Percentiles rank a stretch among this genome's conserved stretches.
Conservation (phyloP, 2,113 vertebrate genomes). For the Phoenicopterus ruber region DNA sequence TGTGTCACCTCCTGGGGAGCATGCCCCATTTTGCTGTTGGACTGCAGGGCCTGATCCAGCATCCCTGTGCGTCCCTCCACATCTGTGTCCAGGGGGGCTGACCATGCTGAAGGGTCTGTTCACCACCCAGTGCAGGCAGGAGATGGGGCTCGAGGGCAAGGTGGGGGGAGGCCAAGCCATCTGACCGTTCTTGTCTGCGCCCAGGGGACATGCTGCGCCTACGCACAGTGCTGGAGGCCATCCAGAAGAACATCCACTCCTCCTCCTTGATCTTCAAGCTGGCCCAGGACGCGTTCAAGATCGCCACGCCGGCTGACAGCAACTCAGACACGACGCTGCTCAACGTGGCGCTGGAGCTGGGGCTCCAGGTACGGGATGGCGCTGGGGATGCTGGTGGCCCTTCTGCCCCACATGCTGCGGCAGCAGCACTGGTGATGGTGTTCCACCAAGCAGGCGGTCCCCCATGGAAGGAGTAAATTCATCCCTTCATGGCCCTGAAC, state of each 20-base stretch:
- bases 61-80: background rate
- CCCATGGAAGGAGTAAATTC: background rate
- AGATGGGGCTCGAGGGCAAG: background rate
- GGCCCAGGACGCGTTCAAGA: slow-evolving; percentile 98
- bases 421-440: background rate
- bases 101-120: background rate
- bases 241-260: slow-evolving; percentile 98
- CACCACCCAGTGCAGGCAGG: background rate
- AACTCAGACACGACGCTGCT: slow-evolving; percentile 92
- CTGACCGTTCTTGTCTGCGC: background rate
- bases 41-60: background rate
- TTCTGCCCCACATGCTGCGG: fast-evolving
- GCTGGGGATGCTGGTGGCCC: background rate
- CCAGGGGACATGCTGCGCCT: slow-evolving; percentile 93
- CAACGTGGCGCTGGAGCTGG: slow-evolving; percentile 94
- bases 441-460: background rate
- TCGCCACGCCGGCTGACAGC: slow-evolving; percentile 91
- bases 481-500: background rate
- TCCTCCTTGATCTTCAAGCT: slow-evolving; percentile 98
- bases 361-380: slow-evolving; percentile 84
- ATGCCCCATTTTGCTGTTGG: background rate
- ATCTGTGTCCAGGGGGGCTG: background rate
- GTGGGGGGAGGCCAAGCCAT: background rate
- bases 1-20: background rate
- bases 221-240: slow-evolving; percentile 93